Percentiles rank a stretch among this genome's conserved stretches.
Conservation (phyloP, 2,113 vertebrate species). For the Atrichornis clamosus region DNA sequence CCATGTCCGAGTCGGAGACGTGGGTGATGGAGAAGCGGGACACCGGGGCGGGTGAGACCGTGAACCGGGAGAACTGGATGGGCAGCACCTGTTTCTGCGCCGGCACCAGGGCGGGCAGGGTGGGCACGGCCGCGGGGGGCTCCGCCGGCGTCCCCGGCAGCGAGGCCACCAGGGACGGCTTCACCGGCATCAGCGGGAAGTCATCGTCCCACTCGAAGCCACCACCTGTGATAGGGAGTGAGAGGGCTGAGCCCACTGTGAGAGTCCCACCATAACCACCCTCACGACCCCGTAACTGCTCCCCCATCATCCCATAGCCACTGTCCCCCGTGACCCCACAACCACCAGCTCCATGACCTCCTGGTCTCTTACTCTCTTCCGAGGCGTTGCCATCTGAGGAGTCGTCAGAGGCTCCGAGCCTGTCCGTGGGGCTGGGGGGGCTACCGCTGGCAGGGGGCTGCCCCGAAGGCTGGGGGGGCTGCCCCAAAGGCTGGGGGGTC, state of each 20-base stretch:
- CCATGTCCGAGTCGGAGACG: slow-evolving; percentile 87
- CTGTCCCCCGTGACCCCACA: not conserved
- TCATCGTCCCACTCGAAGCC: slow-evolving; percentile 75
- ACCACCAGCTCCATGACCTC: accelerated
- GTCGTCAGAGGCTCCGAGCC: slow-evolving; percentile 19
- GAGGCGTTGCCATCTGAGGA: slow-evolving; percentile 56
- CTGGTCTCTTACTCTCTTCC: slow-evolving; percentile 71
- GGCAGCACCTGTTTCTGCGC: slow-evolving; percentile 64
- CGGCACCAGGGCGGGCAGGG: slow-evolving; percentile 17
- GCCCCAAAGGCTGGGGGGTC: slow-evolving; percentile 7
- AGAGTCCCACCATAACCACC: not conserved
- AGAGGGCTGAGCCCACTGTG: not conserved
- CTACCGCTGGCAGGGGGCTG: slow-evolving; percentile 40
- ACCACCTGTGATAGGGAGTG: slow-evolving; percentile 55
- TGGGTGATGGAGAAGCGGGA: slow-evolving; percentile 97
- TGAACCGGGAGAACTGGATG: slow-evolving; percentile 85
- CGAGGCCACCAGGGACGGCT: slow-evolving; percentile 66
- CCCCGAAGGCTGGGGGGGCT: slow-evolving; percentile 9
- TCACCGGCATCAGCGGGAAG: slow-evolving; percentile 69
- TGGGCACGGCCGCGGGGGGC: slow-evolving; percentile 7
- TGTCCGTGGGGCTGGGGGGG: slow-evolving; percentile 18
- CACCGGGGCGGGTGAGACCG: slow-evolving; percentile 81
- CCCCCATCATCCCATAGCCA: not conserved
- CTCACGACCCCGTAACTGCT: not conserved
- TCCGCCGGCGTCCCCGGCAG: not conserved